Evolutionary conservation across 2,888 invertebrate genomes (phyloP).

Genomic region (Prosopocoilus inquinatus): DNA sequence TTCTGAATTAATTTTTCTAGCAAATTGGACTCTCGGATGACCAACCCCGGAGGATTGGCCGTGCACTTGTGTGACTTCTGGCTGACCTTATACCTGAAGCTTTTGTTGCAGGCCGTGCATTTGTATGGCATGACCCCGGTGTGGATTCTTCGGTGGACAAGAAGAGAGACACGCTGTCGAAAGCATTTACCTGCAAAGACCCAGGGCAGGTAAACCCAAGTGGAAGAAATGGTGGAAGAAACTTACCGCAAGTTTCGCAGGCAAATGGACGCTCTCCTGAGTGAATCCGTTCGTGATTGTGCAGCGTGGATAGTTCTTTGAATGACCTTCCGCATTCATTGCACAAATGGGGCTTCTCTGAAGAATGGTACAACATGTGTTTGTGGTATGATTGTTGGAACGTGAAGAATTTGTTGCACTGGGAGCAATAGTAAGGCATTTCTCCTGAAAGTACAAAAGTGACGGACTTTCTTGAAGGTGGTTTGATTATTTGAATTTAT

Average conservation of each 20-base stretch:
- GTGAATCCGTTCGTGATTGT: conserved; percentile 82
- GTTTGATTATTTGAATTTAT: too few relatives aligned
- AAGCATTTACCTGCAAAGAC: conserved; percentile 74
- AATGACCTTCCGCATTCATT: conserved; percentile 77
- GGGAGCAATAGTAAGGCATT: conserved; percentile 80
- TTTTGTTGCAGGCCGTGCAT: conserved; percentile 77
- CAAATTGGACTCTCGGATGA: conserved; percentile 44
- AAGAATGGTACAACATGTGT: conserved; percentile 82
- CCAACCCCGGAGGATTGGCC: conserved; percentile 60
- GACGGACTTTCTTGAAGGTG: too few relatives aligned
- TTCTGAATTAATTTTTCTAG: conserved; percentile 21
- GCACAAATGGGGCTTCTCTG: conserved; percentile 77
- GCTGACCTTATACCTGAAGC: conserved; percentile 82
- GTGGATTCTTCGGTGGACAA: conserved; percentile 81
- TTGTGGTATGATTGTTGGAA: conserved; percentile 90
- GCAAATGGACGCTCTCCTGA: conserved; percentile 84
- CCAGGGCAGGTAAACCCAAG: neutral
- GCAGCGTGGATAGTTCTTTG: conserved; percentile 82
- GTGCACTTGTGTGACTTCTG: conserved; percentile 80
- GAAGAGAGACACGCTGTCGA: conserved; percentile 79
- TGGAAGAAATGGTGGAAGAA: neutral
- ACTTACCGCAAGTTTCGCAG: conserved; percentile 80
- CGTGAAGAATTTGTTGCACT: conserved; percentile 82
- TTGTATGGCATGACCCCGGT: conserved; percentile 85
- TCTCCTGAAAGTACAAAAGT: conserved; percentile 61